A percentile compares a stretch with the other conserved stretches of the same genome.
Conservation (phyloP, 2,888 invertebrate species). For the Thysanoteuthis rhombus region DNA sequence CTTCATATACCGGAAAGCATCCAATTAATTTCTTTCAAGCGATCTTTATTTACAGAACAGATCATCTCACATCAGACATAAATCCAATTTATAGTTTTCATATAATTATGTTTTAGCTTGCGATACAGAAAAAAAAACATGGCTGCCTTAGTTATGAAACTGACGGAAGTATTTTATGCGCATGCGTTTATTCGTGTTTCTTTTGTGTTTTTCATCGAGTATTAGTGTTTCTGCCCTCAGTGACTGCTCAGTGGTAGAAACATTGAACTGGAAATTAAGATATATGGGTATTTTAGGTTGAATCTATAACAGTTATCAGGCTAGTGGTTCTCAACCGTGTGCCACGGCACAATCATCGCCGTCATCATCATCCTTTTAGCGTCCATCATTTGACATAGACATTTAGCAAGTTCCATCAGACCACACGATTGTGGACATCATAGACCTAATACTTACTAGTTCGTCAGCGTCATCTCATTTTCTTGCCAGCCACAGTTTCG, state of each 20-base stretch:
- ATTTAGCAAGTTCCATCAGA: no score
- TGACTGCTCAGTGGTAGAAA: background rate
- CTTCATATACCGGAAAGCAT: background rate
- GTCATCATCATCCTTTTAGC: no score
- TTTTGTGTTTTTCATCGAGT: background rate
- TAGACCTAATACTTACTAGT: no score
- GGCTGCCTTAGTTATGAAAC: background rate
- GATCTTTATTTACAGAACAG: background rate
- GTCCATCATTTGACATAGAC: no score
- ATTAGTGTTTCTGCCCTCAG: background rate
- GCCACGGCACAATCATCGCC: no score
- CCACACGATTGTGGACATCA: no score
- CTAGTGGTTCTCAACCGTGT: no score
- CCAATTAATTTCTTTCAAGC: background rate
- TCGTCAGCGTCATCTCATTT: no score
- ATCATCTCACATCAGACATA: slow-evolving; percentile 12
- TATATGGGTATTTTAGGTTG: background rate
- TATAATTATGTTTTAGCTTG: background rate
- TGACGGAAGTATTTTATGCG: background rate
- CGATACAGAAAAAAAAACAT: background rate
- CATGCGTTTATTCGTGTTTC: background rate
- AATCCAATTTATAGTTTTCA: background rate
- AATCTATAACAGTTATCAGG: background rate
- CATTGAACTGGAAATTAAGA: background rate
- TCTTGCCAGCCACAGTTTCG: no score